Percentiles rank a stretch among this genome's conserved stretches.
These are phyloP conservation scores for Cephalopterus ornatus DNA, from an alignment of 2,113 vertebrate genomes.

Conservation along the genomic window DNA sequence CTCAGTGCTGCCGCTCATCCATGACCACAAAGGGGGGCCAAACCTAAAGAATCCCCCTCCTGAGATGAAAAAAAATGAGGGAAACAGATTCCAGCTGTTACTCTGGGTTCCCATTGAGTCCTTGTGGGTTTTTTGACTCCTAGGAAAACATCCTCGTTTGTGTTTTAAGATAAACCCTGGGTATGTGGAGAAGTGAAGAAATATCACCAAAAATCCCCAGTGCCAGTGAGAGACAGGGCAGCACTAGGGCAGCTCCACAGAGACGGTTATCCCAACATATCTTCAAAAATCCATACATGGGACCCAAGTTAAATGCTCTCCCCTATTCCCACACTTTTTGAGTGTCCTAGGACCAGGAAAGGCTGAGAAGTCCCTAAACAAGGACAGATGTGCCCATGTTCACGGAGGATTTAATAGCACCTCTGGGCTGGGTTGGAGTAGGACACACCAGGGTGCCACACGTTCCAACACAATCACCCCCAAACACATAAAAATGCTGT, in stretches of 20 bases:
- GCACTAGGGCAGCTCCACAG: not conserved
- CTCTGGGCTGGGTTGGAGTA: rapidly evolving
- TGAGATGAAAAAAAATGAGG: not conserved
- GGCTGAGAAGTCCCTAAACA: not conserved
- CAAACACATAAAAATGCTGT: not conserved
- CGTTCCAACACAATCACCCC: rapidly evolving
- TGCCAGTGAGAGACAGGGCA: not conserved
- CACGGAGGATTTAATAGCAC: not conserved
- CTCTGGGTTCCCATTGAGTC: rapidly evolving
- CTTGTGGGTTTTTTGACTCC: rapidly evolving
- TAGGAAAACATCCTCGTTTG: not conserved
- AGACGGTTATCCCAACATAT: not conserved
- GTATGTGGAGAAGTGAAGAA: not conserved
- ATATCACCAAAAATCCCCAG: not conserved
- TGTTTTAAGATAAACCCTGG: not conserved
- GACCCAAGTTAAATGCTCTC: not conserved
- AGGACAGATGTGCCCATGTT: not conserved
- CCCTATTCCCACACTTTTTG: not conserved
- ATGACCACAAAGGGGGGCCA: not conserved
- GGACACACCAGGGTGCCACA: not conserved
- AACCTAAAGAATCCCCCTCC: not conserved
- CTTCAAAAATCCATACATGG: not conserved
- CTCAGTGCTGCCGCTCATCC: not conserved
- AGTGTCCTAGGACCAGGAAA: not conserved
- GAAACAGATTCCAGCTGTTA: not conserved